phyloP scores from a whole-genome alignment of 2,888 invertebrate genomes.

The Cactoblastis cactorum region DNA sequence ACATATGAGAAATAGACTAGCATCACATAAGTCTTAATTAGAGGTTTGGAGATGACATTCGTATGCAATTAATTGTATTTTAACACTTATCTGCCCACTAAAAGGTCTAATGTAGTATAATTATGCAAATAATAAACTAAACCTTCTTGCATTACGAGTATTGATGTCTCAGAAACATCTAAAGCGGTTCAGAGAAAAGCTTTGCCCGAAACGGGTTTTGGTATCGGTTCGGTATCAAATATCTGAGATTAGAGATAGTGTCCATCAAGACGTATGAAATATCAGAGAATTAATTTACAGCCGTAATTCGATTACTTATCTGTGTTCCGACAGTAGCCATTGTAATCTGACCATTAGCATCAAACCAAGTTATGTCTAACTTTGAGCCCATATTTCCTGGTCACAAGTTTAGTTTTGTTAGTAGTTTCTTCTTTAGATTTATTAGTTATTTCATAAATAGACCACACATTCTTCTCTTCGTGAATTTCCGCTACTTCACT shows the following conservation, averaged over 20 bases:
- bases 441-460: conserved; percentile 11
- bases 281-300: conserved; percentile 65
- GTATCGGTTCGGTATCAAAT: conserved; percentile 39
- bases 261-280: conserved; percentile 62
- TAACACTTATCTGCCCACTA: conserved; percentile 55
- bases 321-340: conserved; percentile 52
- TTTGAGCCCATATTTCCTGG: background rate
- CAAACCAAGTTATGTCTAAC: background rate
- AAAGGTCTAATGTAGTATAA: conserved; percentile 56
- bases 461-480: background rate
- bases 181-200: conserved; percentile 24
- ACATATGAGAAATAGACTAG: too few species aligned
- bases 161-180: conserved; percentile 24
- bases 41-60: too few species aligned
- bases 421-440: conserved; percentile 13
- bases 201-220: conserved; percentile 35
- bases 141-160: too few species aligned
- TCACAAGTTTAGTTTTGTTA: conserved; percentile 1
- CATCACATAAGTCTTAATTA: too few species aligned
- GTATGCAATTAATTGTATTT: too few species aligned
- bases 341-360: conserved; percentile 45
- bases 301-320: conserved; percentile 67
- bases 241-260: conserved; percentile 64
- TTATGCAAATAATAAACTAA: conserved; percentile 35
- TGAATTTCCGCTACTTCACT: conserved; percentile 5